phyloP scores from a whole-genome alignment of 2,113 vertebrate genomes.

The Siphamia tubifer region DNA sequence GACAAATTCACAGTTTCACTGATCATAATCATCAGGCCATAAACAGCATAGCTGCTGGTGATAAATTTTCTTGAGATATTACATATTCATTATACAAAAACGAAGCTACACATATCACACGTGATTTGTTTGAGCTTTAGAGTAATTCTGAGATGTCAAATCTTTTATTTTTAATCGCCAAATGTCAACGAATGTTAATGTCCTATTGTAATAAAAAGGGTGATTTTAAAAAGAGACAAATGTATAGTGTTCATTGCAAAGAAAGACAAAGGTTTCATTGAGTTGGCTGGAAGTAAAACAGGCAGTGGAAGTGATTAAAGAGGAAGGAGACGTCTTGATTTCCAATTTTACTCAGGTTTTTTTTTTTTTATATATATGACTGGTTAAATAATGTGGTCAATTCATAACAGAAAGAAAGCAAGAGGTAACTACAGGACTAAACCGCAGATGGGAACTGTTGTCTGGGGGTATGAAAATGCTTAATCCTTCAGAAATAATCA shows the following conservation, averaged over 20 bases:
- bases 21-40: not conserved
- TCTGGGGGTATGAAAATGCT: not conserved
- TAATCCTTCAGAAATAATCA: conserved; percentile 37
- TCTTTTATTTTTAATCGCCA: not conserved
- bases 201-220: not conserved
- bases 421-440: not conserved
- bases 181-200: not conserved
- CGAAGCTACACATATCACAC: not conserved
- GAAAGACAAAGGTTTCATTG: not conserved
- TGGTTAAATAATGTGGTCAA: conserved; percentile 5
- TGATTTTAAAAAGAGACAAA: conserved; percentile 18
- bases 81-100: not conserved
- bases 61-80: conserved; percentile 1
- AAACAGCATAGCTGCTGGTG: not conserved
- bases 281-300: not conserved
- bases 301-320: not conserved
- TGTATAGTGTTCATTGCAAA: not conserved
- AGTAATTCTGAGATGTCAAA: not conserved
- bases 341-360: not conserved
- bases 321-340: not conserved
- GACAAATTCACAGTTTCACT: conserved; percentile 5
- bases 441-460: not conserved
- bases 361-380: conserved; percentile 5
- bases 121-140: not conserved
- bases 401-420: not conserved